These are phyloP conservation scores for Erebia epiphron DNA, from an alignment of 2,888 invertebrate genomes.

Conservation along the genomic window DNA sequence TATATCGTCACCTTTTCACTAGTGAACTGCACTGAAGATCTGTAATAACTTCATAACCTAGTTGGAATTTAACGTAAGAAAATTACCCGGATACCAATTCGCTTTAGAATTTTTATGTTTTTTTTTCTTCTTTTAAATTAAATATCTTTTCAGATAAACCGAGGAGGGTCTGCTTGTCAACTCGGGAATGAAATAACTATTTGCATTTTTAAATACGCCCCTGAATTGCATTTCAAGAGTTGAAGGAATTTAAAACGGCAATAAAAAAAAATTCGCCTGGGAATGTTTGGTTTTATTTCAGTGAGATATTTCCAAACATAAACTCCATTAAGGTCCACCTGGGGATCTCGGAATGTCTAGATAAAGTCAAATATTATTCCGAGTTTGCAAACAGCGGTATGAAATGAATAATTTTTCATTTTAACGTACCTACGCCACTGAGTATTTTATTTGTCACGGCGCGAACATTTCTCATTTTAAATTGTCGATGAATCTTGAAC, in stretches of 20 bases:
- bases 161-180: slow-evolving; percentile 57
- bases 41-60: neutral
- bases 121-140: slow-evolving; percentile 18
- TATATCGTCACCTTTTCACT: neutral
- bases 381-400: slow-evolving; percentile 6
- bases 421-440: neutral
- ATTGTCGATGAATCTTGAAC: slow-evolving; percentile 3
- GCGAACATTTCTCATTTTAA: slow-evolving; percentile 2
- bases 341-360: slow-evolving; percentile 23
- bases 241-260: slow-evolving; percentile 22
- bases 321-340: slow-evolving; percentile 25
- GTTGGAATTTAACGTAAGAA: neutral
- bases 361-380: slow-evolving; percentile 26
- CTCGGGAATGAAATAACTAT: slow-evolving; percentile 69
- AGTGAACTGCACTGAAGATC: neutral
- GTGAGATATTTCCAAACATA: slow-evolving; percentile 24
- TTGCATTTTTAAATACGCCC: slow-evolving; percentile 75
- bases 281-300: slow-evolving; percentile 28
- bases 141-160: slow-evolving; percentile 57
- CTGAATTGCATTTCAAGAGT: slow-evolving; percentile 67
- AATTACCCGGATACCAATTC: neutral
- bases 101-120: neutral
- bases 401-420: slow-evolving; percentile 24
- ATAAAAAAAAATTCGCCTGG: slow-evolving; percentile 18
- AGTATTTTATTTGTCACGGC: slow-evolving; percentile 11